Base-by-base conservation (phyloP, 2,797 vertebrate genomes). In the Lagocephalus sceleratus region DNA sequence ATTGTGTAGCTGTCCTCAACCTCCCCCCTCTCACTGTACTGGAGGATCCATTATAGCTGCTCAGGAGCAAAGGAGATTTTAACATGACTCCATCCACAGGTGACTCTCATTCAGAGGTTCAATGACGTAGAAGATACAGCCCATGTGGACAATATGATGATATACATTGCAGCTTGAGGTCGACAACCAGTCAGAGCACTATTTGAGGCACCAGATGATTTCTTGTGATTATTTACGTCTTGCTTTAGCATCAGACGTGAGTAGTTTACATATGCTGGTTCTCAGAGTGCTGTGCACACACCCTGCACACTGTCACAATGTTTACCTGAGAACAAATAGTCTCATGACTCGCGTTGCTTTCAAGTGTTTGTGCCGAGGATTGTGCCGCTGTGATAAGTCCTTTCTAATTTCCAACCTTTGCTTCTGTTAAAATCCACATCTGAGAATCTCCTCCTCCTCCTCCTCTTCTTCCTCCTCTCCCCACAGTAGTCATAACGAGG, bases 401-500 rank as follows among this genome's bases (percentile, higher is more conserved):
- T 40, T 17, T 40, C 39, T 6, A 16, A 40, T 40, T 17, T 40
- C 5, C 39, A 29, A 42, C 55, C 38, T 57, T 16, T 61, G 43
- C 48, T 48, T 54, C 44, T 62, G 38, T 19, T 17, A 3, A 54
- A 58, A 51, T 38, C 16, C 32, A 22, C 23, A 14, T 47, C 39
- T 7, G 29, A 60, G 45, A 54, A 40, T 15, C 41, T 22, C 35
- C 47, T 2, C 48, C 48, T 43, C 49, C 47, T 5, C 41, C 46
- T 22, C 14, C 14, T 21, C 20, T 20, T 39, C 54, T 21, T 7
- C 43, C 38, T 29, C 12, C 16, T 20, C 20, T 23, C 60, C 39
- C 55, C 11, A 0, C 55, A 59, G 49, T 64, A 17, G 42, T 79
- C 66, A 50, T 77, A 66, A 85, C 76, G 78, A 79, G 61, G 71